phyloP scores from a whole-genome alignment of 2,797 vertebrate genomes.

The Pangasius macronema region DNA sequence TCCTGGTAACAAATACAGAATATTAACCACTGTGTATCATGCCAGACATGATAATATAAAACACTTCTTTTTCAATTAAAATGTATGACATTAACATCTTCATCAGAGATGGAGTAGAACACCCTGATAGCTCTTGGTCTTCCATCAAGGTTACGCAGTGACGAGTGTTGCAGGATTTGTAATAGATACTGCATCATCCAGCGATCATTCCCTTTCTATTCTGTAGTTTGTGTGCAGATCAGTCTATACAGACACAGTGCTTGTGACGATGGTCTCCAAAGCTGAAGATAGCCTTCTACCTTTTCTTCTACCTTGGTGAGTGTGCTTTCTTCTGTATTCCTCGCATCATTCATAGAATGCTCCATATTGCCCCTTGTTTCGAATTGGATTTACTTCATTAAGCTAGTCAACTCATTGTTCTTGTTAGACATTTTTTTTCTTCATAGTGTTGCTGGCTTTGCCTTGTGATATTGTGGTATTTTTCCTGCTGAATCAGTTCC shows the following conservation, averaged over 20 bases:
- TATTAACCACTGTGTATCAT: not conserved
- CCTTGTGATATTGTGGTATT: not conserved
- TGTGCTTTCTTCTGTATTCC: not conserved
- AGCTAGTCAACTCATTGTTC: not conserved
- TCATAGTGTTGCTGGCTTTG: not conserved
- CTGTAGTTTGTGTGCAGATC: not conserved
- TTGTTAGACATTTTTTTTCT: not conserved
- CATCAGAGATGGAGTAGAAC: not conserved
- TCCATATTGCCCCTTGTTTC: not conserved
- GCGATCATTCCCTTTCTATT: not conserved
- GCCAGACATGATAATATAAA: not conserved
- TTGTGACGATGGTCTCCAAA: not conserved
- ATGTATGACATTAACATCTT: not conserved
- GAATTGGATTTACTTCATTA: not conserved
- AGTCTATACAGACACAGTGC: not conserved
- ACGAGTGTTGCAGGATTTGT: not conserved
- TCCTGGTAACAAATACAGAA: not conserved
- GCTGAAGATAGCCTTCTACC: not conserved
- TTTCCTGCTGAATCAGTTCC: not conserved
- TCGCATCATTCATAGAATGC: not conserved
- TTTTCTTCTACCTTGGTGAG: not conserved
- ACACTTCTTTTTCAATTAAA: not conserved
- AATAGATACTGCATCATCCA: not conserved
- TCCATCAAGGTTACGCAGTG: not conserved
- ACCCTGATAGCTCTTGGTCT: not conserved